phyloP scores from a whole-genome alignment of 2,113 vertebrate species.

The Calyptomena viridis region DNA sequence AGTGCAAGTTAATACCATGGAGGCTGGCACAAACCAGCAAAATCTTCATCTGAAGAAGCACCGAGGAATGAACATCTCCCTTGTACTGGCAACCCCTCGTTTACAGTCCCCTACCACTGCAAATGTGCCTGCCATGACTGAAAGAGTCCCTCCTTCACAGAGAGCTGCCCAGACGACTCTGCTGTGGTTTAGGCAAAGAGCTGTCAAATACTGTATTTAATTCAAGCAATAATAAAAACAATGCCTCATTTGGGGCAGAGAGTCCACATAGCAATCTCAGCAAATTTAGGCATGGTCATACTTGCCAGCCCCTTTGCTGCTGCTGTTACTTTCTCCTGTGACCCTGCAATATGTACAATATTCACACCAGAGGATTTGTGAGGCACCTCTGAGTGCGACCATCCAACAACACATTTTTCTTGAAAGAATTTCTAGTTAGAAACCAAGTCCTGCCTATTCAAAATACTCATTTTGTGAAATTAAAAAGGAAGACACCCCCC shows the following conservation, averaged over 20 bases:
- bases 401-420: background rate
- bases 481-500: background rate
- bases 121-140: background rate
- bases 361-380: background rate
- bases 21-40: background rate
- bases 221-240: constrained; percentile 27
- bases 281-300: background rate
- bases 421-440: background rate
- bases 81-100: background rate
- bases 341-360: background rate
- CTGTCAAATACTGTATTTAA: constrained; percentile 23
- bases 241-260: background rate
- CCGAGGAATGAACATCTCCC: background rate
- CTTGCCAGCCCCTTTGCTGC: background rate
- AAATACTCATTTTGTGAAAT: constrained; percentile 19
- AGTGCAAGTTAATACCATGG: background rate
- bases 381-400: background rate
- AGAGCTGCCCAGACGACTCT: background rate
- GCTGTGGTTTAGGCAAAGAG: background rate
- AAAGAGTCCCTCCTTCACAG: background rate
- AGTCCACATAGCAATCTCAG: background rate
- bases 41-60: background rate
- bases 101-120: background rate
- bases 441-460: constrained; percentile 22
- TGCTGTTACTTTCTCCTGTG: background rate